Evolutionary conservation across 2,797 vertebrate species (phyloP).

Genomic region (Epinephelus malabaricus): DNA sequence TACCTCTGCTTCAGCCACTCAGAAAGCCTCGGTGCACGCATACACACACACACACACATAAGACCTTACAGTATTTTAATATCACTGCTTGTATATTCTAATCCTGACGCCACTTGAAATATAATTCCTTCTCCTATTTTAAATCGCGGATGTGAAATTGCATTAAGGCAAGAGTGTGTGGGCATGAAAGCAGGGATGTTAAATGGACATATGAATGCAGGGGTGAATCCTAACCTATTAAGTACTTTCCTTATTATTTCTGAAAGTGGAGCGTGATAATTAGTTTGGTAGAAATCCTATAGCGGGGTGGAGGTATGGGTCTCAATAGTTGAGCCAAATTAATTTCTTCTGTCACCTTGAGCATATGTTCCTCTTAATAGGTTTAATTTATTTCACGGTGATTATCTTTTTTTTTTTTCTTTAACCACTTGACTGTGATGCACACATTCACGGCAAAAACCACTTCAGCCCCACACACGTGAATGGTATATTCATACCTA

Average conservation of each 20-base stretch:
- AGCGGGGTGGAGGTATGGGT: constrained; percentile 80
- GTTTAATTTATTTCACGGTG: constrained; percentile 85
- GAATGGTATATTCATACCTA: constrained; percentile 68
- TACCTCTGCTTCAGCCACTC: constrained; percentile 70
- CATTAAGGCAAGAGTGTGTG: constrained; percentile 80
- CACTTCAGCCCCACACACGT: constrained; percentile 55
- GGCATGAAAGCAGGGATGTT: constrained; percentile 80
- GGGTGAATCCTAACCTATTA: constrained; percentile 85
- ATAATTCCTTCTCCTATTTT: constrained; percentile 80
- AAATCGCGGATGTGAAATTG: constrained; percentile 82
- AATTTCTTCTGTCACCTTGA: constrained; percentile 86
- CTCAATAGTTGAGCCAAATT: constrained; percentile 86
- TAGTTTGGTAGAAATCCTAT: constrained; percentile 85
- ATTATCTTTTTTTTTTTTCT: constrained; percentile 71
- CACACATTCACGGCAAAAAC: constrained; percentile 71
- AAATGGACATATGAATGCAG: constrained; percentile 85
- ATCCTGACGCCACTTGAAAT: constrained; percentile 83
- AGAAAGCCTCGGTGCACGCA: constrained; percentile 34
- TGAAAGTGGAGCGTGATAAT: constrained; percentile 87
- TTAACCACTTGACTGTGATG: constrained; percentile 69
- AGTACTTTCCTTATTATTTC: constrained; percentile 85
- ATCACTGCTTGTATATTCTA: constrained; percentile 79
- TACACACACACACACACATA: constrained; percentile 38
- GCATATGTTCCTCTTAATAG: constrained; percentile 83
- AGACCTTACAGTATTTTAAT: constrained; percentile 77